phyloP scores from a whole-genome alignment of 2,113 vertebrate species.

The Vulpes lagopus region DNA sequence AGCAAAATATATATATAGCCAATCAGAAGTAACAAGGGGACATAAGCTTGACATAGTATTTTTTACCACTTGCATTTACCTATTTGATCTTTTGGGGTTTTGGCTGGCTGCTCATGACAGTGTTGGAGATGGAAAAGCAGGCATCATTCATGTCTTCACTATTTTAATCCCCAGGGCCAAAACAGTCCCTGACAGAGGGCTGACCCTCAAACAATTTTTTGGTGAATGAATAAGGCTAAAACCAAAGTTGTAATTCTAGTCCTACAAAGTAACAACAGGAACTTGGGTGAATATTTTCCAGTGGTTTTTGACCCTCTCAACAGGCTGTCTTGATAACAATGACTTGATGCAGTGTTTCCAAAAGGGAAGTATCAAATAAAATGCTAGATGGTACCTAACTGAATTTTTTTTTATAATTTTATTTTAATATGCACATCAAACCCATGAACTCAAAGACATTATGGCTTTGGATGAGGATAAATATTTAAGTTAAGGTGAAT shows the following conservation, averaged over 20 bases:
- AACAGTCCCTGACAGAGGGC: background rate
- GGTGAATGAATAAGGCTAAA: background rate
- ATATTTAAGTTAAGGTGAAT: background rate
- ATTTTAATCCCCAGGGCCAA: background rate
- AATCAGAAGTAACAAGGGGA: background rate
- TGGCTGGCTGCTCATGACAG: background rate
- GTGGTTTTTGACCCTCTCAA: background rate
- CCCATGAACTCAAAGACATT: background rate
- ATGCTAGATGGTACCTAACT: background rate
- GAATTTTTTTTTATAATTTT: background rate
- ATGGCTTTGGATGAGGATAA: background rate
- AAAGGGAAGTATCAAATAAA: background rate
- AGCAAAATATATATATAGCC: background rate
- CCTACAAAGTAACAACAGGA: background rate
- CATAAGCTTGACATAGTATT: background rate
- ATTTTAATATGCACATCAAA: background rate
- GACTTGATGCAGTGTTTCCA: background rate
- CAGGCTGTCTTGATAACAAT: background rate
- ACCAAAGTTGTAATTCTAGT: background rate
- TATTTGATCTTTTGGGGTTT: background rate
- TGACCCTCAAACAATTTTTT: background rate
- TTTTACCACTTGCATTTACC: background rate
- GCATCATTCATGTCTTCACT: background rate
- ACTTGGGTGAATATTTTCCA: background rate
- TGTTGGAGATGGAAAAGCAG: background rate